Evolutionary conservation across 1,140 invertebrate genomes (phyloP), one percentile per base, ranked within the genome.

Genomic region (Pseudomyrmex dendroicus): DNA sequence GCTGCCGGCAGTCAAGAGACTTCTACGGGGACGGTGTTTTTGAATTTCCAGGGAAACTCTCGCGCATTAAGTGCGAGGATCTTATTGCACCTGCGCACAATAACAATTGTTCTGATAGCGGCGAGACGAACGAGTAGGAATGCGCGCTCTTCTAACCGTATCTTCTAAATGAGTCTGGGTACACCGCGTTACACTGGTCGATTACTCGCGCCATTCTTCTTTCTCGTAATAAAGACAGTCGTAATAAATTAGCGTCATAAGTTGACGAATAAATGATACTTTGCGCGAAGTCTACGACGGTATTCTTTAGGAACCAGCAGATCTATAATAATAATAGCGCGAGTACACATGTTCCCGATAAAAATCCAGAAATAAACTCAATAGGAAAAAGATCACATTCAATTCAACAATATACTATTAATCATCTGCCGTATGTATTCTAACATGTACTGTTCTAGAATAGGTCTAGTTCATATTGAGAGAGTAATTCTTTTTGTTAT

Each of bases 41-140:
- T 80, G 66, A 80, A 50, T 70, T 80, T 72, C 22, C 67, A 9
- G 52, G 8, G 8, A 70, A 44, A 50, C 44, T 78, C 64, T 80
- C 76, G 76, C 22, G 46, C 54, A 80, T 80, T 59, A 80, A 70
- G 54, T 72, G 67, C n/a, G 17, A 70, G 54, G 54, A 57, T 72
- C 76, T 80, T 50, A 35, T 80, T 59, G 76, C 76, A 80, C 44
- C 76, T 80, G 76, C 76, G 76, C 76, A 72, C 56, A 80, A 70
- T 80, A 72, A 80, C 54, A 66, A 80, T 72, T 72, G 76, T 80
- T 35, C 66, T 59, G 76, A 80, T 80, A 80, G 44, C 66, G 66
- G 56, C 76, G 64, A 78, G 64, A 78, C 54, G 76, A 70, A 61
- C 66, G 44, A 70, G 44, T 59, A 68, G 76, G 22, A 72, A 59